Conservation (phyloP, 1,140 invertebrate genomes). For the Caligus rogercresseyi region DNA sequence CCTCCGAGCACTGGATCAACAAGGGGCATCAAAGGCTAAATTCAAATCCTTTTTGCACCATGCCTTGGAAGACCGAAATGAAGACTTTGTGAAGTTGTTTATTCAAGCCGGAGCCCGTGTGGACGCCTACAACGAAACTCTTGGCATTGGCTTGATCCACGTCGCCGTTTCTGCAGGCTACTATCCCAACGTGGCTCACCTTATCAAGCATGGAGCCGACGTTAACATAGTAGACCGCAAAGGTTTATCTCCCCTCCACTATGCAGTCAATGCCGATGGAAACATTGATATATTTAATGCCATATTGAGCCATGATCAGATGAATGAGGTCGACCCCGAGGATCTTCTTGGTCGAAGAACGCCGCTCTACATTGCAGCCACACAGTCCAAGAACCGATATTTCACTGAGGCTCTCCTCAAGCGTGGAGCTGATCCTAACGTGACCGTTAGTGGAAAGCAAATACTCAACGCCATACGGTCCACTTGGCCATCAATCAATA, state of each 20-base stretch:
- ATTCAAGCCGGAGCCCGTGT: constrained; percentile 9
- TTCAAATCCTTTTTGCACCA: constrained; percentile 11
- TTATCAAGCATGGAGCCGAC: background rate
- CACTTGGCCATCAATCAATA: background rate
- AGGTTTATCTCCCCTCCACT: constrained; percentile 6
- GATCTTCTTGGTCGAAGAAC: constrained; percentile 10
- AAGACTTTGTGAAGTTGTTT: background rate
- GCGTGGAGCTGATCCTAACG: background rate
- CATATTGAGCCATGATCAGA: background rate
- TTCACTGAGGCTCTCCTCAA: background rate
- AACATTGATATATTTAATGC: background rate
- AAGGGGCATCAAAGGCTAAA: background rate
- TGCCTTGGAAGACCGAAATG: background rate
- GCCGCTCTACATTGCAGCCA: constrained; percentile 12
- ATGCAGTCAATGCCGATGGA: background rate
- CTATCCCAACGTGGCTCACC: background rate
- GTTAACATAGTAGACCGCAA: background rate
- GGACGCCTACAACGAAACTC: constrained; percentile 10
- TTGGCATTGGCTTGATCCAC: constrained; percentile 3
- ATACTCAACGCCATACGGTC: background rate
- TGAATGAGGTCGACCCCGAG: background rate
- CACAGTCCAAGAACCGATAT: constrained; percentile 1
- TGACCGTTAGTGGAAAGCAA: background rate
- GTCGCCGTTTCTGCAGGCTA: constrained; percentile 3
- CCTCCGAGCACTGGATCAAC: constrained; percentile 19